These are phyloP conservation scores for Bombycilla garrulus DNA, from an alignment of 2,113 vertebrate genomes.

Conservation along the genomic window DNA sequence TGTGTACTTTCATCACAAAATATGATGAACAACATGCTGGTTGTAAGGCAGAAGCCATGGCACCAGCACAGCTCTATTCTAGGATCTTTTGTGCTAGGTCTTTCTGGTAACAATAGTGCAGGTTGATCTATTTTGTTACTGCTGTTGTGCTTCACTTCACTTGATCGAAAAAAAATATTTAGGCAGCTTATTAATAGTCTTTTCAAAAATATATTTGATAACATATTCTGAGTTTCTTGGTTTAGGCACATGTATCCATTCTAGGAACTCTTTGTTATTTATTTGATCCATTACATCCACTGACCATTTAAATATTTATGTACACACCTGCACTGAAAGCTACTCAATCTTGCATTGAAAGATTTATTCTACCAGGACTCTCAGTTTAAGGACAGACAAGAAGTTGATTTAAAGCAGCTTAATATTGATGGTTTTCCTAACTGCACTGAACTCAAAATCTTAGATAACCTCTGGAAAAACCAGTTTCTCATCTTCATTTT, in stretches of 20 bases:
- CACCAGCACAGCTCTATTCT: background rate
- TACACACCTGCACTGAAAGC: background rate
- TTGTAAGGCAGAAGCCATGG: background rate
- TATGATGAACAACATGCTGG: background rate
- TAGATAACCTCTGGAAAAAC: background rate
- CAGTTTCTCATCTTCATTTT: background rate
- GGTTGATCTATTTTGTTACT: background rate
- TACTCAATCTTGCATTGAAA: background rate
- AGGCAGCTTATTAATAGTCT: background rate
- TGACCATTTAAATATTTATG: conserved; percentile 2
- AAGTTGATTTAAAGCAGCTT: background rate
- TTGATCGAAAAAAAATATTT: background rate
- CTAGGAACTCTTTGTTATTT: background rate
- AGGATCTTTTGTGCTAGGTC: background rate
- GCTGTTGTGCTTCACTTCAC: background rate
- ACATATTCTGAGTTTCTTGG: background rate
- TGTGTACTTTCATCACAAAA: background rate
- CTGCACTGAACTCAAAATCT: background rate
- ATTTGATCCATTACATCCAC: background rate
- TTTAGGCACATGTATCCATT: background rate
- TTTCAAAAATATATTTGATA: background rate
- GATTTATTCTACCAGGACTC: background rate
- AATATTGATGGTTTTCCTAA: background rate
- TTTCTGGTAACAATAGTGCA: background rate
- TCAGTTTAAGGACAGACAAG: background rate